Conservation (phyloP, 2,888 invertebrate genomes). For the Lithophane semibrunnea region DNA sequence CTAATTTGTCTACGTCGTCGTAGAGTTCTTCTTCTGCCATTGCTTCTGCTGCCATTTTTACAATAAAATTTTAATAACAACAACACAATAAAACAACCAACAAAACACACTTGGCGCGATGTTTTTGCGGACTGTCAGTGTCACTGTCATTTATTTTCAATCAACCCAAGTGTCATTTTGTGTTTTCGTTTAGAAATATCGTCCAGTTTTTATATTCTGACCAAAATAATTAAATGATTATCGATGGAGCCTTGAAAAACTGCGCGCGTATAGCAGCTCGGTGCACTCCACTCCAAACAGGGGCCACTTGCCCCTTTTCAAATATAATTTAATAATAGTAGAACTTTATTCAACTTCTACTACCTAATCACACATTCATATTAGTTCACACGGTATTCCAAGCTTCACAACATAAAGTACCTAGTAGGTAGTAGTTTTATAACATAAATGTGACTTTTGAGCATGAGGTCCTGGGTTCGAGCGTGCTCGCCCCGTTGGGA, state of each 20-base stretch:
- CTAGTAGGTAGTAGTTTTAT: too few species aligned
- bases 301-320: not conserved
- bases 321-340: not conserved
- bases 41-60: constrained; percentile 18
- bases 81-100: not conserved
- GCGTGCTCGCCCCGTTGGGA: too few species aligned
- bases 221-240: not conserved
- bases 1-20: constrained; percentile 82
- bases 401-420: not conserved
- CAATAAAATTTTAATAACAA: not conserved
- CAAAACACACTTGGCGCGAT: constrained; percentile 27
- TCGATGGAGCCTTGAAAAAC: not conserved
- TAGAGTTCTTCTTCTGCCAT: constrained; percentile 84
- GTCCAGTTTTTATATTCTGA: not conserved
- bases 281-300: not conserved
- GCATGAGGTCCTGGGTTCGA: not conserved
- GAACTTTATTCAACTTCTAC: not conserved
- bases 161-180: not conserved
- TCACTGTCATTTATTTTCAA: not conserved
- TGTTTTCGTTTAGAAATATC: constrained; percentile 13
- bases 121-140: constrained; percentile 19
- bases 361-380: not conserved
- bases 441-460: not conserved
- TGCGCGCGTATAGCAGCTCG: not conserved
- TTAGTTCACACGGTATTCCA: not conserved